A percentile compares a stretch with the other conserved stretches of the same genome.
Evolutionary conservation across 1,140 invertebrate species (phyloP).

Genomic region (Psilanteris sp.): DNA sequence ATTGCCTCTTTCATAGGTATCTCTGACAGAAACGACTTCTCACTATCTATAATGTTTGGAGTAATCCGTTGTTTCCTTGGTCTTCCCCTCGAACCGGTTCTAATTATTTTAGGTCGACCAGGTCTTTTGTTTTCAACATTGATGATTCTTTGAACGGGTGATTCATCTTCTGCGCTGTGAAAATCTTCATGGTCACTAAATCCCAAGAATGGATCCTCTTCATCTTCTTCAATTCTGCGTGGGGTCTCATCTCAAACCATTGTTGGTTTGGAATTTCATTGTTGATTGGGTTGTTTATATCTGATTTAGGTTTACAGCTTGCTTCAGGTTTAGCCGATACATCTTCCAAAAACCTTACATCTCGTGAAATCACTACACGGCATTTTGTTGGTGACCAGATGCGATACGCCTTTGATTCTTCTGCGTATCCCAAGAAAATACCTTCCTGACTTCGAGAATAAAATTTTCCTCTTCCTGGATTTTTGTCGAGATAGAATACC

Average conservation of each 20-base stretch:
- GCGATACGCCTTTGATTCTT: slow-evolving; percentile 34
- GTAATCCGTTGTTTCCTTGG: slow-evolving; percentile 37
- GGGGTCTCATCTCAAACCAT: not conserved
- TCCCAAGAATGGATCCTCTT: not conserved
- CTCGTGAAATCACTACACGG: slow-evolving; percentile 12
- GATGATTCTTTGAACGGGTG: not conserved
- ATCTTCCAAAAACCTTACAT: slow-evolving; percentile 18
- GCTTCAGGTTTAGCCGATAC: too few species aligned
- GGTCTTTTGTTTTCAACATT: not conserved
- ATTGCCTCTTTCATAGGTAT: too few species aligned
- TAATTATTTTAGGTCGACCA: slow-evolving; percentile 24
- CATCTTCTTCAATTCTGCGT: not conserved
- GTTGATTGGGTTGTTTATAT: too few species aligned
- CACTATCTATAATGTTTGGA: too few species aligned
- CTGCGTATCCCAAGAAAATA: slow-evolving; percentile 19
- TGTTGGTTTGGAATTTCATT: too few species aligned
- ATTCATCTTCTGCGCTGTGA: slow-evolving; percentile 1
- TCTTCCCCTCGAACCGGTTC: slow-evolving; percentile 38
- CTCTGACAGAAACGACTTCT: too few species aligned
- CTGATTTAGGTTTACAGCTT: too few species aligned
- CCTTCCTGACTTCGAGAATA: slow-evolving; percentile 13
- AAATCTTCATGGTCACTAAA: not conserved
- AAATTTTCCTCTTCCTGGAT: slow-evolving; percentile 26
- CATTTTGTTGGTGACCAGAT: slow-evolving; percentile 30
- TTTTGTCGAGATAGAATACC: slow-evolving; percentile 16